Conservation (phyloP, 2,797 vertebrate species). For the Typhlichthys subterraneus region DNA sequence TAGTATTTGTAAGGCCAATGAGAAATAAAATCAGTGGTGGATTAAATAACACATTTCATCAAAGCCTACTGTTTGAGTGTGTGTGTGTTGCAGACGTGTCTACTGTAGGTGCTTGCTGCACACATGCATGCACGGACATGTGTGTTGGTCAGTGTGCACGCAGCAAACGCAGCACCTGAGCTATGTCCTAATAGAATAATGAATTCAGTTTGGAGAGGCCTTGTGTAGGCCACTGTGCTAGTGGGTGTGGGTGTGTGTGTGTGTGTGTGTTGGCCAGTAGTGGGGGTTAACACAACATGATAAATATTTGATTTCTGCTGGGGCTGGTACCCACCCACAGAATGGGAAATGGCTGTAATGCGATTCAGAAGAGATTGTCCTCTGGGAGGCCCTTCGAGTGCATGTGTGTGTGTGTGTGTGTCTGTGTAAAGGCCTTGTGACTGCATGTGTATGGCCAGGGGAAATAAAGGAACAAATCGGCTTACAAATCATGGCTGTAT, state of each 20-base stretch:
- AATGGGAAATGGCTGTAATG: slow-evolving; percentile 80
- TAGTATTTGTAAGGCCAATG: no score
- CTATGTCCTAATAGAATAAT: slow-evolving; percentile 76
- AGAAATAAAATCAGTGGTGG: no score
- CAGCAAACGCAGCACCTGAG: slow-evolving; percentile 50
- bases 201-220: slow-evolving; percentile 70
- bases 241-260: slow-evolving; percentile 42
- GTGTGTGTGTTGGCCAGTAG: slow-evolving; percentile 51
- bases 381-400: slow-evolving; percentile 69
- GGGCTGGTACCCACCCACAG: slow-evolving; percentile 73
- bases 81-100: not conserved
- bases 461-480: slow-evolving; percentile 80
- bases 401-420: slow-evolving; percentile 16
- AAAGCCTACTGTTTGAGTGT: slow-evolving; percentile 19
- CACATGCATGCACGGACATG: slow-evolving; percentile 36
- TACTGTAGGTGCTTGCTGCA: slow-evolving; percentile 11
- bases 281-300: slow-evolving; percentile 80
- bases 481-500: slow-evolving; percentile 76
- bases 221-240: slow-evolving; percentile 31
- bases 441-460: slow-evolving; percentile 72
- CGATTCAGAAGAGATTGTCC: slow-evolving; percentile 77
- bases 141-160: slow-evolving; percentile 44
- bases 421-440: slow-evolving; percentile 47
- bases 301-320: slow-evolving; percentile 82
- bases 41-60: slow-evolving; percentile 28